A percentile compares a stretch with the other conserved stretches of the same genome.
Conservation (phyloP, 92 coral and sea anemone species). For the Galaxea fascicularis region DNA sequence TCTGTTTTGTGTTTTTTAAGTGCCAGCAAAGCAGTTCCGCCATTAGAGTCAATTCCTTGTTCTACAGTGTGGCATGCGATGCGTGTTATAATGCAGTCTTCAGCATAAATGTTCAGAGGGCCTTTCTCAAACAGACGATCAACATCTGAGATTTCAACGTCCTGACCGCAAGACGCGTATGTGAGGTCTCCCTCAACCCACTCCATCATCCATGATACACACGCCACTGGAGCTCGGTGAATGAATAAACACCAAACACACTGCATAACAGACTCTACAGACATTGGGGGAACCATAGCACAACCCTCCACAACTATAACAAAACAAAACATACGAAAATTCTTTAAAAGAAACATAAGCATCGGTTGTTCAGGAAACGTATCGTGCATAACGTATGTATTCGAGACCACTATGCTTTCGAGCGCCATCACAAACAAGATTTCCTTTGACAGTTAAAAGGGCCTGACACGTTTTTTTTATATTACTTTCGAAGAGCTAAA, state of each 20-base stretch:
- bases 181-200: constrained; percentile 48
- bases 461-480: no score
- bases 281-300: constrained; percentile 27
- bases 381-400: no score
- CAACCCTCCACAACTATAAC: background rate
- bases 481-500: no score
- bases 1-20: constrained; percentile 15
- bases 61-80: constrained; percentile 39
- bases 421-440: no score
- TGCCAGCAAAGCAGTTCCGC: background rate
- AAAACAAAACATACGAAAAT: background rate
- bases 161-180: background rate
- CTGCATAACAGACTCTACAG: constrained; percentile 9
- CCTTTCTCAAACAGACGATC: constrained; percentile 86
- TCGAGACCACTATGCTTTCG: no score
- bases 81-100: constrained; percentile 60
- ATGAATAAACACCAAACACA: constrained; percentile 54
- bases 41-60: background rate
- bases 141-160: constrained; percentile 24
- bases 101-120: constrained; percentile 69
- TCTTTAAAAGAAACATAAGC: background rate
- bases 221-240: constrained; percentile 44
- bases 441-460: no score
- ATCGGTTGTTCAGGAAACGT: no score
- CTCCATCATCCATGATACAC: constrained; percentile 80